Evolutionary conservation across 2,113 vertebrate species (phyloP).

Genomic region (Stercorarius parasiticus): DNA sequence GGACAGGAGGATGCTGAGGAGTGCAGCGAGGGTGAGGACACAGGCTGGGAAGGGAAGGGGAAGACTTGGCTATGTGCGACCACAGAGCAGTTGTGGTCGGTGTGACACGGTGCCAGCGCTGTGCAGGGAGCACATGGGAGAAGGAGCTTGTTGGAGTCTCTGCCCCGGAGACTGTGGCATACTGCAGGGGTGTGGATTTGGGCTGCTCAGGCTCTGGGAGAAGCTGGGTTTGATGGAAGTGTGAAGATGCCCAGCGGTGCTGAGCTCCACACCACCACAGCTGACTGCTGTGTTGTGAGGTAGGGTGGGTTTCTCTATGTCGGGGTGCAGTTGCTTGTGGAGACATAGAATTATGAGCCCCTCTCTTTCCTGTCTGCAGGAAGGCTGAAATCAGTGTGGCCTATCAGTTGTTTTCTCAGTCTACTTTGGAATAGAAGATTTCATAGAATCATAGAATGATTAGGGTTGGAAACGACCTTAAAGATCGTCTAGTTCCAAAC

Average conservation of each 20-base stretch:
- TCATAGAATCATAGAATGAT: neutral
- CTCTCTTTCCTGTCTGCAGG: neutral
- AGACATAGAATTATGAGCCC: neutral
- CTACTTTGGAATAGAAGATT: neutral
- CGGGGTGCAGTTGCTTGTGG: neutral
- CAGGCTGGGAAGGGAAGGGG: neutral
- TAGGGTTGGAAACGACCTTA: too few relatives aligned
- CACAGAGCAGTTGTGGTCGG: neutral
- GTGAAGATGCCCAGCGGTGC: neutral
- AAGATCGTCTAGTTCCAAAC: too few relatives aligned
- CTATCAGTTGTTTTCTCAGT: neutral
- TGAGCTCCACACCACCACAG: neutral
- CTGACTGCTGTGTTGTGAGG: accelerated
- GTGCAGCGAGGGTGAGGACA: neutral
- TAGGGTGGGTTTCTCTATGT: neutral
- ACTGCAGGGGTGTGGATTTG: neutral
- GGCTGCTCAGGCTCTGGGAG: neutral
- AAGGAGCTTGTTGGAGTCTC: neutral
- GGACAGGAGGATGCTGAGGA: neutral
- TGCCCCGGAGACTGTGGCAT: neutral
- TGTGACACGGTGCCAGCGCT: neutral
- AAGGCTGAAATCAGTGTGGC: neutral
- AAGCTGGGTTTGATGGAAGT: neutral
- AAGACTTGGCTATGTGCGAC: neutral
- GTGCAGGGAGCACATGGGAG: neutral